Evolutionary conservation across 2,797 vertebrate genomes (phyloP).

Genomic region (Pipistrellus nathusii): DNA sequence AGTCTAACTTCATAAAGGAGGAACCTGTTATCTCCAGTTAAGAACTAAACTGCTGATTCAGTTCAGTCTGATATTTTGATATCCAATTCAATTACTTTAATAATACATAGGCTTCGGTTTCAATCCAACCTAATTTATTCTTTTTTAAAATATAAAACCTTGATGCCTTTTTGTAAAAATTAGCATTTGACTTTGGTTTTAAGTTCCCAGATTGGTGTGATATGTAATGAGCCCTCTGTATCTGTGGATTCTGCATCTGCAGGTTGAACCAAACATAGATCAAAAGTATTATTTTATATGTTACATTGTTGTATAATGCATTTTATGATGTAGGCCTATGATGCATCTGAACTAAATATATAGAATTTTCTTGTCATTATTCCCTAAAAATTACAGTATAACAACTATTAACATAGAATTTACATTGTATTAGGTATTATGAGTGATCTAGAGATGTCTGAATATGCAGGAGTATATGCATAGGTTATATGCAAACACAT

Average conservation of each 20-base stretch:
- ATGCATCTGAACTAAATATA: not conserved
- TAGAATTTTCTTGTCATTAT: not conserved
- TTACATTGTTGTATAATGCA: not conserved
- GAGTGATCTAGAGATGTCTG: not conserved
- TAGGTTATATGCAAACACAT: not conserved
- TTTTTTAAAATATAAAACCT: slow-evolving; percentile 60
- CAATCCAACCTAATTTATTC: slow-evolving; percentile 57
- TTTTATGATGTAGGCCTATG: not conserved
- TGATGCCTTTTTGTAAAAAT: slow-evolving; percentile 64
- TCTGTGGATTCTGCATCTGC: not conserved
- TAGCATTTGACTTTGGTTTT: slow-evolving; percentile 61
- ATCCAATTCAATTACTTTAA: slow-evolving; percentile 67
- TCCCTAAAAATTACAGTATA: not conserved
- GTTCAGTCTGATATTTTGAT: slow-evolving; percentile 66
- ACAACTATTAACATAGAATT: not conserved
- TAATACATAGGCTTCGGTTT: slow-evolving; percentile 65
- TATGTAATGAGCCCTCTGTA: not conserved
- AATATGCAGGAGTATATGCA: not conserved
- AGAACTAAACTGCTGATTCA: slow-evolving; percentile 37
- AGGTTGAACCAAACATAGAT: not conserved
- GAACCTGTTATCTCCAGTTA: slow-evolving; percentile 51
- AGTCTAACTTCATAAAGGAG: slow-evolving; percentile 59
- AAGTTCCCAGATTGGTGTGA: slow-evolving; percentile 26
- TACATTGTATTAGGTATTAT: not conserved
- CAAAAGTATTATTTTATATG: not conserved